Evolutionary conservation across 2,113 vertebrate species (phyloP), one percentile per base, ranked within the genome.

Genomic region (Potamarius usumacintae): DNA sequence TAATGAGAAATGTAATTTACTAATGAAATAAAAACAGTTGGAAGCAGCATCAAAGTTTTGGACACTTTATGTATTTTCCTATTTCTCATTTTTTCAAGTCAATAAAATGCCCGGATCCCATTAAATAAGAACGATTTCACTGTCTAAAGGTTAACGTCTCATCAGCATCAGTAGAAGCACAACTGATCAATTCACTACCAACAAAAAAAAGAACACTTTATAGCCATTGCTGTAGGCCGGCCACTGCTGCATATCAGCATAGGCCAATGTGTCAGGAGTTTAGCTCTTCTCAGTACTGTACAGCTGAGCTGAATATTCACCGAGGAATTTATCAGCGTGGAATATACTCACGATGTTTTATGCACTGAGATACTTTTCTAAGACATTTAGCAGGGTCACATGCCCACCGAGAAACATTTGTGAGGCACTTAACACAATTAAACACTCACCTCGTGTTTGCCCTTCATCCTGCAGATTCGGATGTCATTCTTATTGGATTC

Each of bases 401-500:
- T 62, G 8, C 60, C 85, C 77, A 85, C 82, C 42, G n/a, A 86
- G 53, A 78, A 78, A 57, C 18, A 48, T n/a, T 55, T 55, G 10
- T 27, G 17, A 55, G 42, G 50, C 81, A 63, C 53, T 72, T 77
- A 58, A 57, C 58, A 57, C 22, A 15, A 63, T 10, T 69, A 55
- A 86, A 65, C 55, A 76, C 65, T 30, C 91, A 99, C 98, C 96
- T 99, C 97, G 0, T 98, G 97, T 87, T 99, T 99, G 90, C 98
- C 98, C 94, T 98, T 99, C 98, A 99, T 99, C 71, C 96, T 90
- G 91, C 98, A 99, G 94, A 99, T 97, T 87, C 96, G 95, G 86
- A 99, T 99, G 93, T 99, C 98, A 0, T 97, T 97, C 90, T 97
- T 97, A 91, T 97, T 99, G n/a, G 98, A 98, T 90, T 92, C 96